Conservation (phyloP, 2,888 invertebrate genomes). For the Phalera bucephala region DNA sequence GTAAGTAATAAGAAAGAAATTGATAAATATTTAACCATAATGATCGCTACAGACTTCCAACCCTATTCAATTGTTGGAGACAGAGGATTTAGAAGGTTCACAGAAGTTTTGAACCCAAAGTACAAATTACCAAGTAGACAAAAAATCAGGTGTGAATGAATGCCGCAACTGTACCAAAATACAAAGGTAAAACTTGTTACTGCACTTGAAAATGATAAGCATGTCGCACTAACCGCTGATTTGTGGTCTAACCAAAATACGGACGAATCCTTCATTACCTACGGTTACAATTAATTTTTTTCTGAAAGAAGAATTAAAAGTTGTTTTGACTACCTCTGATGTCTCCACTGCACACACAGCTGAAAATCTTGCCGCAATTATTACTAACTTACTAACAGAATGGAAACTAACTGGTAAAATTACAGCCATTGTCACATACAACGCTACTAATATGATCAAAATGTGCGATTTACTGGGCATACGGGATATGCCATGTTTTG, state of each 20-base stretch:
- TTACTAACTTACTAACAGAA: slow-evolving; percentile 2
- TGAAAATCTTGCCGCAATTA: slow-evolving; percentile 3
- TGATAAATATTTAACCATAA: slow-evolving; percentile 1
- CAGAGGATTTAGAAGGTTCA: slow-evolving; percentile 4
- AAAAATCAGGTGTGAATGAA: slow-evolving; percentile 1
- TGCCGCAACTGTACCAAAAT: not conserved
- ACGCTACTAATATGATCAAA: slow-evolving; percentile 5
- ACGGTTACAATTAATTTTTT: not conserved
- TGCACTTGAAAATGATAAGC: not conserved
- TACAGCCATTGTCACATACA: slow-evolving; percentile 6
- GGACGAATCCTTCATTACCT: slow-evolving; percentile 3
- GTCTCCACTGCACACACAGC: slow-evolving; percentile 2
- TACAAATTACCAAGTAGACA: slow-evolving; percentile 3
- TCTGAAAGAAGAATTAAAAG: not conserved
- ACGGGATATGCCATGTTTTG: slow-evolving; percentile 6
- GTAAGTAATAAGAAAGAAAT: not conserved
- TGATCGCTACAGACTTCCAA: slow-evolving; percentile 7
- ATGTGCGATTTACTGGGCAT: slow-evolving; percentile 6
- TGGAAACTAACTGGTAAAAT: not conserved
- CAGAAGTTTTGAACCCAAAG: slow-evolving; percentile 3
- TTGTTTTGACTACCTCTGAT: slow-evolving; percentile 1
- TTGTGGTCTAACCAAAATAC: slow-evolving; percentile 3
- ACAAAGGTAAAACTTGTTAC: not conserved
- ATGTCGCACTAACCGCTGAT: slow-evolving; percentile 4
- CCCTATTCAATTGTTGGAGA: slow-evolving; percentile 8